Base-by-base conservation (phyloP, 2,888 invertebrate species). In the Arge pagana region DNA sequence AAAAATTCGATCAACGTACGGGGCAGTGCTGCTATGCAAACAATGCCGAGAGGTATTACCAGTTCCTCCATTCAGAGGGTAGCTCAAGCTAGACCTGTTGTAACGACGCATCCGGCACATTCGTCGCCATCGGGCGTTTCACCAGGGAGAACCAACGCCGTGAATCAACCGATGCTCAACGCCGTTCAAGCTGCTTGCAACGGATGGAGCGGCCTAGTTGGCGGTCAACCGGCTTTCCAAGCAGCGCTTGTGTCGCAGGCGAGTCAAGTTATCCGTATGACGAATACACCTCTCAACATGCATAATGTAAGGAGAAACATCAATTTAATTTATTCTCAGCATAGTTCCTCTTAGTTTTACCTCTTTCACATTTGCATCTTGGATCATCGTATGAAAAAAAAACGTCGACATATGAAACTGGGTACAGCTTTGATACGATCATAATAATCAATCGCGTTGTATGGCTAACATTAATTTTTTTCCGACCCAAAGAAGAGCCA, bases 161-260 rank as follows among this genome's bases (percentile, higher is more conserved):
- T 68, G 3, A 75, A 75, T 48, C 76, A 75, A 45, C 66, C 73
- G 23, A 70, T 76, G 67, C 53, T 74, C 24, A 72, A 70, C 51
- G 61, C 71, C 21, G 74, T 76, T 24, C 78, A 74, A 54, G 68
- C 74, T 11, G 71, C 77, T 37, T 73, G 75, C 37, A 78, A 78
- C 53, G 78, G 78, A 11, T 79, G 79, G 77, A 65, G 77, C 11
- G 78, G 79, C 5, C 71, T 79, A n/a, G 77, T 76, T 35, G 74
- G 77, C 39, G 76, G 77, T 23, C 78, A 78, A 57, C 73, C 79
- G 18, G 67, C 77, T 15, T 77, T 76, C 60, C 77, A 76, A 58
- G 62, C 70, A 16, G 64, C 71, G 26, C 64, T 74, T 8, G 70
- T 67, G 19, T 70, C 72, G 11, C 70, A 74, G 55, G 59, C 73